phyloP scores from a whole-genome alignment of 2,797 vertebrate genomes.

The Gambelia wislizenii region DNA sequence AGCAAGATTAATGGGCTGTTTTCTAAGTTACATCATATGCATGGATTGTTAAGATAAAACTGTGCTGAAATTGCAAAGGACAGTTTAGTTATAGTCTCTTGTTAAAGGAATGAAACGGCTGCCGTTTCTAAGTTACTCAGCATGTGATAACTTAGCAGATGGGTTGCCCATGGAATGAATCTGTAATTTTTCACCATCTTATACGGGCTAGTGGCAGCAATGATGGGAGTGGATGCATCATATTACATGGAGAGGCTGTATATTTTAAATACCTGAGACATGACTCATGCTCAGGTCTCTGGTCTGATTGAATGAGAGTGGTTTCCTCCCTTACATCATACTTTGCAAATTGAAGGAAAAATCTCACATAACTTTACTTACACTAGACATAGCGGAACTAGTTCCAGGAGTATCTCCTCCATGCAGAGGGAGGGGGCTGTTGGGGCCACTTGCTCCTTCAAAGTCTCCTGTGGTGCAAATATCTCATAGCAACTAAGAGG shows the following conservation, averaged over 20 bases:
- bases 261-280: conserved; percentile 44
- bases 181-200: conserved; percentile 56
- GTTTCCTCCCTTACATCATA: background rate
- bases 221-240: conserved; percentile 41
- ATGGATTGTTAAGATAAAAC: conserved; percentile 68
- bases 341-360: conserved; percentile 28
- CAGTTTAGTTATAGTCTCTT: conserved; percentile 60
- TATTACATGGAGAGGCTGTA: conserved; percentile 43
- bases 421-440: background rate
- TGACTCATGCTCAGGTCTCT: conserved; percentile 30
- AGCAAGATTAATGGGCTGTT: conserved; percentile 74
- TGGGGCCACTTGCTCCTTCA: background rate
- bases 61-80: conserved; percentile 62
- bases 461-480: background rate
- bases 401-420: background rate
- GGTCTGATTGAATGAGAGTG: conserved; percentile 14
- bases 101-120: conserved; percentile 47
- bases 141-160: conserved; percentile 68
- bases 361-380: conserved; percentile 11
- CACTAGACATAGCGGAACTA: background rate
- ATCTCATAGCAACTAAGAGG: background rate
- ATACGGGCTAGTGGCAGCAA: conserved; percentile 35
- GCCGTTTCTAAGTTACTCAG: conserved; percentile 70
- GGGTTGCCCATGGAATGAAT: conserved; percentile 58
- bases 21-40: conserved; percentile 71